Conservation (phyloP, 2,797 vertebrate species). For the Hylomyscus alleni region DNA sequence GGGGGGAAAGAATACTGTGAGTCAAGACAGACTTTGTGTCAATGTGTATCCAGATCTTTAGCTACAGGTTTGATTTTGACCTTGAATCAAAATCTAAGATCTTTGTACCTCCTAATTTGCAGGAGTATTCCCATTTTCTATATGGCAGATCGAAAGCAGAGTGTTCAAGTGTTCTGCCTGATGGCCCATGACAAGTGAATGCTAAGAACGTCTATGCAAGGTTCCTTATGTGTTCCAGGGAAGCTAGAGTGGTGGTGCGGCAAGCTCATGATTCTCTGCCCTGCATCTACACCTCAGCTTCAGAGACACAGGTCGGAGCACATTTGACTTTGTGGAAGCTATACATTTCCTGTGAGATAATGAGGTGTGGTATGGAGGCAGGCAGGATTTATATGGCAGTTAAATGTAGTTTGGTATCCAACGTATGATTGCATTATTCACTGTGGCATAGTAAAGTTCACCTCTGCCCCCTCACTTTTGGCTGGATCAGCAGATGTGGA, state of each 20-base stretch:
- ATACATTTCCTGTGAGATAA: constrained; percentile 84
- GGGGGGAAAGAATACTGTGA: neutral
- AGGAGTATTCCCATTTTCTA: constrained; percentile 28
- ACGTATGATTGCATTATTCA: constrained; percentile 86
- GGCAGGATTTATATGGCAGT: constrained; percentile 83
- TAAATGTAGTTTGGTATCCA: constrained; percentile 82
- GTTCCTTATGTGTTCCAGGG: neutral
- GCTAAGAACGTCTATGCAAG: neutral
- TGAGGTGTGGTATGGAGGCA: constrained; percentile 81
- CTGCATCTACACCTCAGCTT: constrained; percentile 31
- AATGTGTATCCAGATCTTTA: neutral
- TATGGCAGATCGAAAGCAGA: constrained; percentile 9
- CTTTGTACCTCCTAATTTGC: neutral
- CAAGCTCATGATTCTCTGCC: neutral
- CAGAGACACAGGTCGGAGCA: constrained; percentile 37
- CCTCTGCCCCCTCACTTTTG: constrained; percentile 85
- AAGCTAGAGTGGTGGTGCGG: neutral
- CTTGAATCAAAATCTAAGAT: constrained; percentile 48
- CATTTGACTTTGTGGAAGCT: constrained; percentile 81
- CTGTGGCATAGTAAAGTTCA: constrained; percentile 86
- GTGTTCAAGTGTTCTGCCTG: neutral
- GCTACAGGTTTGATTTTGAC: constrained; percentile 16
- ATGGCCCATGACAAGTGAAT: neutral
- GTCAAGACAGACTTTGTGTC: constrained; percentile 13
- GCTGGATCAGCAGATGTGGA: constrained; percentile 86